Evolutionary conservation across 1,140 invertebrate species (phyloP).

Genomic region (Polypedilum pembai): DNA sequence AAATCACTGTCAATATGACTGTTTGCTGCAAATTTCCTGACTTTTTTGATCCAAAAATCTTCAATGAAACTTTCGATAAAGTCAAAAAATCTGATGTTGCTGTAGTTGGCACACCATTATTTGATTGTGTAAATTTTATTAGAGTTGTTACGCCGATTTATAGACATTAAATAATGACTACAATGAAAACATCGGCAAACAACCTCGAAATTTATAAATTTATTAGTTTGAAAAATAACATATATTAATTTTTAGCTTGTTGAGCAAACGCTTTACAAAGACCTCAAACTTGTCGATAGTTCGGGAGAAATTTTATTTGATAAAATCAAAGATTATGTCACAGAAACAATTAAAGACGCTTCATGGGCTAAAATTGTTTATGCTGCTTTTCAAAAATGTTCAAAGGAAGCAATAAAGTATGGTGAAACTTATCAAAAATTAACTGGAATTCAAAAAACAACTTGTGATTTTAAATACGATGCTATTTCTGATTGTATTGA

Average conservation of each 20-base stretch:
- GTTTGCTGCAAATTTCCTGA: not conserved
- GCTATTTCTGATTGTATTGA: not conserved
- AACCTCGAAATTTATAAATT: too few species aligned
- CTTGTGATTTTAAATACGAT: not conserved
- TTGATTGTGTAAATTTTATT: not conserved
- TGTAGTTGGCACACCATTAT: not conserved
- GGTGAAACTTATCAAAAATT: not conserved
- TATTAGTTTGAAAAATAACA: too few species aligned
- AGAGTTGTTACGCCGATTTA: too few species aligned
- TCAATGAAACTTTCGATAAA: not conserved
- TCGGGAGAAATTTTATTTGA: not conserved
- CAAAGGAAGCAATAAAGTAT: not conserved
- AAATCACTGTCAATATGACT: not conserved
- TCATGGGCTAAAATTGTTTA: not conserved
- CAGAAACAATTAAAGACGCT: not conserved
- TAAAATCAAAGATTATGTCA: not conserved
- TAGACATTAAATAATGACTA: too few species aligned
- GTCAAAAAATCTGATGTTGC: not conserved
- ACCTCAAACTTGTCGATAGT: not conserved
- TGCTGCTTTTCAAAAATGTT: not conserved
- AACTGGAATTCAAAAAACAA: not conserved
- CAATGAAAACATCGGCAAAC: too few species aligned
- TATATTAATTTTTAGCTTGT: not conserved
- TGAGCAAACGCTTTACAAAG: not conserved
- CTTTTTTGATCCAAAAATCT: not conserved